Base-by-base conservation (phyloP, 2,888 invertebrate genomes). In the Brachycybe producta region DNA sequence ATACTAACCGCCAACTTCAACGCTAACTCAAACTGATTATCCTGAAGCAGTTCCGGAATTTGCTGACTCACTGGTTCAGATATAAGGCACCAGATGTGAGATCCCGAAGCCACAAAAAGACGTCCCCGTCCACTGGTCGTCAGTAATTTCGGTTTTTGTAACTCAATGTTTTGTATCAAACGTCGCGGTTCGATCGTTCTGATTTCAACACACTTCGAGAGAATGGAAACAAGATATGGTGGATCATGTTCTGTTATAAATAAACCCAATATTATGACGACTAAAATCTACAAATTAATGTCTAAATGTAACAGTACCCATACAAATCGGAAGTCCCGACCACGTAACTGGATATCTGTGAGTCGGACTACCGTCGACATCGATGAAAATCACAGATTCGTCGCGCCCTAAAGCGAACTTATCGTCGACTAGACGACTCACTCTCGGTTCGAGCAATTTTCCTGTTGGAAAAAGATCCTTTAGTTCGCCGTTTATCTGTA, bases 11-110 rank as follows among this genome's bases (percentile, higher is more conserved):
- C 87, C 56, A 95, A 70, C 65, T 85, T 83, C 21, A 94, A 75
- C 2, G 97, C 97, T 51, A 97, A 72, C 65, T 94, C 86, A 69
- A 92, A 98, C 64, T 92, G 86, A 64, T 91, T 90, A 58, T 85
- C 83, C 57, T 84, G 80, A 11, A 95, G 70, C 43, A 98, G 72
- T 58, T 80, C 79, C 61, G 82, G 76, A 28, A 90, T 79, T 69
- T 98, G 97, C 51, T 79, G 79, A 2, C 80, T 76, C 55, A 88
- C 75, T 56, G 90, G 84, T 5, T 84, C 78, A 0, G 83, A 75
- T 57, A 78, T 80, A 49, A 98, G 74, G 59, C 84, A 82, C 88
- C 90, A 94, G 38, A 95, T 79, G 64, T 87, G 84, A 40, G 84
- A 84, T 38, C 80, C 74, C 0, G 92, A 90, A 1, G 92, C 84